phyloP scores from a whole-genome alignment of 30 jellyfish, hydroid and myxozoan species.

The Chrysaora quinquecirrha region DNA sequence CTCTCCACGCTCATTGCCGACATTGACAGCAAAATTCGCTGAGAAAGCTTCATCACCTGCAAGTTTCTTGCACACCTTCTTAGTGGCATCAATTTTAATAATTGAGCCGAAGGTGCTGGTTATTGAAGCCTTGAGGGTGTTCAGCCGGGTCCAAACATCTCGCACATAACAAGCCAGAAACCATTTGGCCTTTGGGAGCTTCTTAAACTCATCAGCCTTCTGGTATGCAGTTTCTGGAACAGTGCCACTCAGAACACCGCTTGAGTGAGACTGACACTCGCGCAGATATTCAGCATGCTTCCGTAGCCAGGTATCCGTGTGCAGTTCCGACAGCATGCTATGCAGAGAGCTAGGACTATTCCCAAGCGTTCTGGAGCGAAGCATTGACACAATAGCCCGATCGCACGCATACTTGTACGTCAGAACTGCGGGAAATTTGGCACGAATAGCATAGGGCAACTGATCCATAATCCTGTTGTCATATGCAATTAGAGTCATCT shows the following conservation, averaged over 20 bases:
- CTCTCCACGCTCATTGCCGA: conserved; percentile 76
- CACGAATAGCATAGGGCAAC: conserved; percentile 41
- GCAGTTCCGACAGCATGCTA: conserved; percentile 40
- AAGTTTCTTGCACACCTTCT: conserved; percentile 47
- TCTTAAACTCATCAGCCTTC: not conserved
- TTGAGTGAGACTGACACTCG: conserved; percentile 20
- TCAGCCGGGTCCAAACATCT: conserved; percentile 62
- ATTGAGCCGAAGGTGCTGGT: conserved; percentile 52
- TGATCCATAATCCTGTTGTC: conserved; percentile 45
- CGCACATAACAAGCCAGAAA: conserved; percentile 48
- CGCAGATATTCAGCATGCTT: conserved; percentile 38
- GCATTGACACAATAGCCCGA: conserved; percentile 44
- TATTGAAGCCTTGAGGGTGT: conserved; percentile 26
- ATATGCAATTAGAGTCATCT: conserved; percentile 11
- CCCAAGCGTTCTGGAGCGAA: conserved; percentile 53
- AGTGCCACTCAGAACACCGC: not conserved
- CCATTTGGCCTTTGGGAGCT: conserved; percentile 49
- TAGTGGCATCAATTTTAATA: conserved; percentile 63
- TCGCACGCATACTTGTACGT: conserved; percentile 65
- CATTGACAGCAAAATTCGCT: conserved; percentile 57
- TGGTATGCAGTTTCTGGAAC: conserved; percentile 4
- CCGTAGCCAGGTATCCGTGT: conserved; percentile 34
- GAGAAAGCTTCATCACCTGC: conserved; percentile 61
- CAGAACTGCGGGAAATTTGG: conserved; percentile 51
- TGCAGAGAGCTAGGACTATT: conserved; percentile 60